These are phyloP conservation scores for Laothoe populi DNA, from an alignment of 2,888 invertebrate species.

Conservation along the genomic window DNA sequence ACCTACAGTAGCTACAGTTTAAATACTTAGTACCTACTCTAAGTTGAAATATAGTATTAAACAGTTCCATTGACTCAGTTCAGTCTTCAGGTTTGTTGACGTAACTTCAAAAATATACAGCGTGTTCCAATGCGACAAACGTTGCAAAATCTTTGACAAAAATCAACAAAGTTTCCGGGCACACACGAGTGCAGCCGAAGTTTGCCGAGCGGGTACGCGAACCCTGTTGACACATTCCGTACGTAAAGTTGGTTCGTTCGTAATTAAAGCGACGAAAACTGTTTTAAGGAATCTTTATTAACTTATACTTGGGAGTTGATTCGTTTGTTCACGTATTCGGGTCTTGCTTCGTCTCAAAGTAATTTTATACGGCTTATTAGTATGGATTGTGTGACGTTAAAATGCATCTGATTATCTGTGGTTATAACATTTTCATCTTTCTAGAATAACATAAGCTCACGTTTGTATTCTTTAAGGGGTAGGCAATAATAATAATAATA, in stretches of 20 bases:
- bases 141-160: neutral
- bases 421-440: too few species aligned
- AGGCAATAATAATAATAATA: too few species aligned
- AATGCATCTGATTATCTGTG: neutral
- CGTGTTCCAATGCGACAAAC: neutral
- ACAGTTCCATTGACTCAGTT: too few species aligned
- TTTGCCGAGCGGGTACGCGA: slow-evolving; percentile 13
- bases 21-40: too few species aligned
- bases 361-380: slow-evolving; percentile 1
- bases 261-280: slow-evolving; percentile 62
- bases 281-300: slow-evolving; percentile 60
- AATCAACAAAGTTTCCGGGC: neutral
- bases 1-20: too few species aligned
- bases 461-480: too few species aligned
- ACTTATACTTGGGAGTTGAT: slow-evolving; percentile 38
- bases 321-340: slow-evolving; percentile 33
- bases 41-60: too few species aligned
- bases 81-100: too few species aligned
- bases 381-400: neutral
- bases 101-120: neutral
- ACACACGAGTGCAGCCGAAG: slow-evolving; percentile 5
- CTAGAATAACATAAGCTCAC: too few species aligned
- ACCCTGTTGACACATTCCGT: slow-evolving; percentile 27
- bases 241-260: slow-evolving; percentile 24
- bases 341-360: slow-evolving; percentile 6